Evolutionary conservation across 2,888 invertebrate species (phyloP).

Genomic region (Pammene fasciana): DNA sequence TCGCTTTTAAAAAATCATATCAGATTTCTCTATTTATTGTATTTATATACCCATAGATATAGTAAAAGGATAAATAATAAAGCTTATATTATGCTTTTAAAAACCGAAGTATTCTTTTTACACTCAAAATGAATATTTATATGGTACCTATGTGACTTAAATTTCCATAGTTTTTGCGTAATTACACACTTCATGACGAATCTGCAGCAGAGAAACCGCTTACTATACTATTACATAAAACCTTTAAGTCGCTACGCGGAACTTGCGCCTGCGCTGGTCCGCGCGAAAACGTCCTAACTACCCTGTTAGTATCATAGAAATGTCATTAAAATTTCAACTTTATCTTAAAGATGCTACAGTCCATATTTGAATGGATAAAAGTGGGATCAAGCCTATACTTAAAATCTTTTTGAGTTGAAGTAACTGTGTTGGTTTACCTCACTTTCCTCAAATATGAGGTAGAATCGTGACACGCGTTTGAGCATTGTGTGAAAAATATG

Average conservation of each 20-base stretch:
- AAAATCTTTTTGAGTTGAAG: not conserved
- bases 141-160: not conserved
- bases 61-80: too few species aligned
- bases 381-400: not conserved
- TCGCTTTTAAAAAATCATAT: too few species aligned
- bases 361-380: not conserved
- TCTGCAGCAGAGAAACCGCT: slow-evolving; percentile 14
- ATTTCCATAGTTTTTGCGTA: slow-evolving; percentile 13
- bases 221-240: slow-evolving; percentile 18
- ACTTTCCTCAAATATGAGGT: slow-evolving; percentile 19
- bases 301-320: not conserved
- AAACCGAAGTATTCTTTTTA: not conserved
- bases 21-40: too few species aligned
- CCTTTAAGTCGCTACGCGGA: slow-evolving; percentile 1
- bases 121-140: not conserved
- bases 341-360: not conserved
- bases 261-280: not conserved
- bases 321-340: not conserved
- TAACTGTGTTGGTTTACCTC: not conserved
- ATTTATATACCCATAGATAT: too few species aligned
- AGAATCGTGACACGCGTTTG: not conserved
- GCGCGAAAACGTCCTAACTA: not conserved
- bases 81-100: too few species aligned
- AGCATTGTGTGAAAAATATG: not conserved
- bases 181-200: slow-evolving; percentile 17